These are phyloP conservation scores for Drosophila truncata DNA, from an alignment of 1,140 invertebrate species.

Conservation along the genomic window DNA sequence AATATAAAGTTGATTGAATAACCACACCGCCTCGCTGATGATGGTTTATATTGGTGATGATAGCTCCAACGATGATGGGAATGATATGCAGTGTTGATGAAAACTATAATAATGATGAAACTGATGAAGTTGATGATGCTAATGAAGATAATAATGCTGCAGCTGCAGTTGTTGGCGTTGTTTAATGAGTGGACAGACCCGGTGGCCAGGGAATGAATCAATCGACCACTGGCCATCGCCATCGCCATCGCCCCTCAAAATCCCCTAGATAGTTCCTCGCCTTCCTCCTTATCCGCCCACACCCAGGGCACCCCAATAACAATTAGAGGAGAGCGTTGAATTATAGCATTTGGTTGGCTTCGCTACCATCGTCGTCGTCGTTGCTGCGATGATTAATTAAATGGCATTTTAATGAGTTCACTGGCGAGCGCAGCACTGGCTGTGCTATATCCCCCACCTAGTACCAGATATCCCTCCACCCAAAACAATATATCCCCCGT, in stretches of 20 bases:
- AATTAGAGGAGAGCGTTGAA: constrained; percentile 68
- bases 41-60: constrained; percentile 2
- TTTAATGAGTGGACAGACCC: constrained; percentile 52
- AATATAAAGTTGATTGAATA: constrained; percentile 11
- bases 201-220: constrained; percentile 53
- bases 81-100: constrained; percentile 40
- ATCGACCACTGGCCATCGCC: constrained; percentile 35
- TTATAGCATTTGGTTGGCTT: constrained; percentile 77
- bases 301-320: constrained; percentile 27
- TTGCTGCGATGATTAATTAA: constrained; percentile 77
- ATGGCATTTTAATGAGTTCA: constrained; percentile 82
- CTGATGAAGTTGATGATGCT: background rate
- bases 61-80: constrained; percentile 2
- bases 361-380: constrained; percentile 28
- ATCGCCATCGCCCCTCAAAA: constrained; percentile 6
- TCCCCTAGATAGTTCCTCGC: background rate
- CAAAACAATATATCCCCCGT: background rate
- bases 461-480: background rate
- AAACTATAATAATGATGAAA: constrained; percentile 27
- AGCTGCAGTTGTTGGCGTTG: constrained; percentile 32
- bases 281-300: background rate
- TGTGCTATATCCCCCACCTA: constrained; percentile 10
- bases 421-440: constrained; percentile 36
- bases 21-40: background rate
- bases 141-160: constrained; percentile 24